phyloP scores from a whole-genome alignment of 2,113 vertebrate species.

The Oreochromis aureus region DNA sequence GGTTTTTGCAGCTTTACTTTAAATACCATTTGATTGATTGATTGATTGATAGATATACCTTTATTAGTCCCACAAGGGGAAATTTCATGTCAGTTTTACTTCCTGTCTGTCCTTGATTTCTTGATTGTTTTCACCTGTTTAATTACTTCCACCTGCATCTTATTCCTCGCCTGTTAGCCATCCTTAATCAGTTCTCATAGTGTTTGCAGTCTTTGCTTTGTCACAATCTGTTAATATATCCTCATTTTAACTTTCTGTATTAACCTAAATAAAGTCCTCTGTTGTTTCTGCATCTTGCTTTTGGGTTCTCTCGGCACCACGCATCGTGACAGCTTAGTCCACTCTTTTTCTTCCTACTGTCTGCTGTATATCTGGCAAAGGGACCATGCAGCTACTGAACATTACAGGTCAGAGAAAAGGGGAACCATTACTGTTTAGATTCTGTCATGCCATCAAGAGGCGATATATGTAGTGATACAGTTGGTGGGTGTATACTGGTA shows the following conservation, averaged over 20 bases:
- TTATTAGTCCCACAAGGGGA: too few species aligned
- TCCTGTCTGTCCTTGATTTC: not conserved
- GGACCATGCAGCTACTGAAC: not conserved
- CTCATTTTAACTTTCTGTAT: not conserved
- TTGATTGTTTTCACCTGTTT: not conserved
- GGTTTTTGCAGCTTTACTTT: not conserved
- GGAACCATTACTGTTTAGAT: not conserved
- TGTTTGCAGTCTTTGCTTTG: not conserved
- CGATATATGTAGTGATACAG: not conserved
- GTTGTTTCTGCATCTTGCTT: not conserved
- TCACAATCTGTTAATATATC: not conserved
- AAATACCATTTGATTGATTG: not conserved
- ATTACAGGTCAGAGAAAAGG: not conserved
- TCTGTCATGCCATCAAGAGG: not conserved
- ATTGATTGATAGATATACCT: too few species aligned
- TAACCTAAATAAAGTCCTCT: not conserved
- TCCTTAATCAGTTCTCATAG: accelerated
- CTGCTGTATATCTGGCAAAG: not conserved
- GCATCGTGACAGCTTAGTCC: not conserved
- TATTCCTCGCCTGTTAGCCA: not conserved
- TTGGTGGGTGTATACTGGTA: not conserved
- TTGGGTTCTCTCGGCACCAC: not conserved
- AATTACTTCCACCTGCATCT: not conserved
- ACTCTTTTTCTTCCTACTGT: not conserved
- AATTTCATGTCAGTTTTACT: not conserved